A percentile compares a stretch with the other conserved stretches of the same genome.
Evolutionary conservation across 2,113 vertebrate genomes (phyloP).

Genomic region (Pituophis catenifer): DNA sequence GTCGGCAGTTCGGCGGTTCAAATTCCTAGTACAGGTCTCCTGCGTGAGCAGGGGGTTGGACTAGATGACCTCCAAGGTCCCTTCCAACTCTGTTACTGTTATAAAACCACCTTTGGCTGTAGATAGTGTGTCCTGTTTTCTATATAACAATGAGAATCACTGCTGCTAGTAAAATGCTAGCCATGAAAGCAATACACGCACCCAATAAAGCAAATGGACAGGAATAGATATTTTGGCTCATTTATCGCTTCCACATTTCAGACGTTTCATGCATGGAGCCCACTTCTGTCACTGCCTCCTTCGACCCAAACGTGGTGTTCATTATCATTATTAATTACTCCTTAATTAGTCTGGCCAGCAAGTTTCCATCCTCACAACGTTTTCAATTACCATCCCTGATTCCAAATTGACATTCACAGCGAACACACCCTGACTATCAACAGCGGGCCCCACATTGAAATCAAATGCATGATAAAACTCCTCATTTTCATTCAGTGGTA

Average conservation of each 20-base stretch:
- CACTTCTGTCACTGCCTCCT: background rate
- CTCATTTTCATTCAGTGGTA: constrained; percentile 44
- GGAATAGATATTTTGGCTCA: background rate
- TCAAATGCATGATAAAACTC: constrained; percentile 33
- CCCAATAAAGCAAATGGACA: background rate
- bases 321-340: background rate
- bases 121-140: background rate
- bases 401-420: constrained; percentile 19
- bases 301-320: background rate
- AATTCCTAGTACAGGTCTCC: too few relatives aligned
- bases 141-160: background rate
- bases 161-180: background rate
- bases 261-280: background rate
- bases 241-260: background rate
- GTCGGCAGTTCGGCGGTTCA: too few relatives aligned
- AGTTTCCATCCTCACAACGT: constrained; percentile 29
- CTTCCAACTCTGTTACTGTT: too few relatives aligned
- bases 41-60: too few relatives aligned
- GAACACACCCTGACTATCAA: background rate
- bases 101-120: background rate
- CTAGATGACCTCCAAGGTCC: too few relatives aligned
- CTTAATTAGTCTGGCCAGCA: constrained; percentile 24
- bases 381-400: constrained; percentile 32
- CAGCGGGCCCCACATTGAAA: constrained; percentile 41
- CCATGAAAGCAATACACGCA: background rate